Conservation (phyloP, 2,113 vertebrate species). For the Sorex araneus region DNA sequence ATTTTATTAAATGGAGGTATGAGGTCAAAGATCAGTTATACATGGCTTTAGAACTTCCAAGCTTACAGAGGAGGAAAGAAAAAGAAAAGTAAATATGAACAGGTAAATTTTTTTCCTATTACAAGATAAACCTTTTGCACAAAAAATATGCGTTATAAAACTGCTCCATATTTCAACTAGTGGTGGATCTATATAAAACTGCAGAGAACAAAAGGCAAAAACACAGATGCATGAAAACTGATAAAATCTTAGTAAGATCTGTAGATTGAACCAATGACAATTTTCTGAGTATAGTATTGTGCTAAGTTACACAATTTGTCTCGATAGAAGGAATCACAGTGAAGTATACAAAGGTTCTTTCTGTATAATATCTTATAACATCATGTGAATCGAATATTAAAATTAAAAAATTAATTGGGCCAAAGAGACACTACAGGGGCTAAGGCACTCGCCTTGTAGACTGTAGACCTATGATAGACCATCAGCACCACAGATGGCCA, state of each 20-base stretch:
- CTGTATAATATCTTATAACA: not conserved
- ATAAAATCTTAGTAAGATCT: not conserved
- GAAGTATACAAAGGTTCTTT: not conserved
- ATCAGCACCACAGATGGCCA: no score
- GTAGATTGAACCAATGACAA: not conserved
- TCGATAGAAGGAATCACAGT: not conserved
- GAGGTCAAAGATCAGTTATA: conserved; percentile 2
- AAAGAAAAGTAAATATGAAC: no score
- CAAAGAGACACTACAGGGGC: no score
- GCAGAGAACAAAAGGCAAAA: not conserved
- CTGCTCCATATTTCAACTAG: not conserved
- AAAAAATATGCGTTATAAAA: not conserved
- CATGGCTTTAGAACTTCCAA: conserved; percentile 19
- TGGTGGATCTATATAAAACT: not conserved
- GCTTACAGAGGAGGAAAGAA: not conserved
- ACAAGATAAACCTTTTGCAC: conserved; percentile 21
- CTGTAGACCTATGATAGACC: no score
- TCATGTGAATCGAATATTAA: not conserved
- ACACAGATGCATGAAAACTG: not conserved
- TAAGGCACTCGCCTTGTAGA: no score
- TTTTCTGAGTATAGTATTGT: not conserved
- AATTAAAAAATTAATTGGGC: no score
- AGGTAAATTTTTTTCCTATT: no score
- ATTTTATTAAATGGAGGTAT: not conserved
- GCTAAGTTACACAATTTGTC: not conserved